Conservation (phyloP, 2,797 vertebrate species). For the Siniperca undulata region DNA sequence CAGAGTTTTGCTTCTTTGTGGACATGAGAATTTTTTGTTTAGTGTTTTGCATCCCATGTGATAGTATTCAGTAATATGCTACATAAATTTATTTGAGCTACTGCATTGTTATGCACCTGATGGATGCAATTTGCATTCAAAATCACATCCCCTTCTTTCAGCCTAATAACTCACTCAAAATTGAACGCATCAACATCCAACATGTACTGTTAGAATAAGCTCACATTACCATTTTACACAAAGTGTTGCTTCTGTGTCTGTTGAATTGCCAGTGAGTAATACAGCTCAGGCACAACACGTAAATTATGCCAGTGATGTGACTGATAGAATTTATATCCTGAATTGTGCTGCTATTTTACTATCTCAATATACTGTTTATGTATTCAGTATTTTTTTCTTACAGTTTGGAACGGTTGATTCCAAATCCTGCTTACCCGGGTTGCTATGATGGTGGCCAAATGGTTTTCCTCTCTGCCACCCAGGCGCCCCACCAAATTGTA, state of each 20-base stretch:
- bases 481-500: constrained; percentile 75
- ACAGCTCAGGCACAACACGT: constrained; percentile 29
- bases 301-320: constrained; percentile 33
- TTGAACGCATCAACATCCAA: constrained; percentile 9
- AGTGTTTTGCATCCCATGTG: constrained; percentile 11
- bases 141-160: constrained; percentile 25
- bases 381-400: constrained; percentile 27
- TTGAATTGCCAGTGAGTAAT: constrained; percentile 24
- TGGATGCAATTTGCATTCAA: constrained; percentile 26
- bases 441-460: constrained; percentile 68
- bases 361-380: constrained; percentile 41
- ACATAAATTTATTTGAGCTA: constrained; percentile 12
- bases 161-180: constrained; percentile 30
- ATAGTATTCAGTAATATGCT: constrained; percentile 20
- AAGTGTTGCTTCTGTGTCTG: constrained; percentile 18
- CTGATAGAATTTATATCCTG: constrained; percentile 40
- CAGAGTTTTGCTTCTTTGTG: constrained; percentile 10
- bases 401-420: constrained; percentile 41
- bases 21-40: background rate
- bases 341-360: constrained; percentile 32
- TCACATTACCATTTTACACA: constrained; percentile 20
- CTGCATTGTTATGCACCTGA: constrained; percentile 28
- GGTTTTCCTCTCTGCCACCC: constrained; percentile 80
- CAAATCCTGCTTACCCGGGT: constrained; percentile 56
- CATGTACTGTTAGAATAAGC: constrained; percentile 16